A percentile compares a stretch with the other conserved stretches of the same genome.
Conservation (phyloP, 2,888 invertebrate species). For the Ormyrus nitidulus region DNA sequence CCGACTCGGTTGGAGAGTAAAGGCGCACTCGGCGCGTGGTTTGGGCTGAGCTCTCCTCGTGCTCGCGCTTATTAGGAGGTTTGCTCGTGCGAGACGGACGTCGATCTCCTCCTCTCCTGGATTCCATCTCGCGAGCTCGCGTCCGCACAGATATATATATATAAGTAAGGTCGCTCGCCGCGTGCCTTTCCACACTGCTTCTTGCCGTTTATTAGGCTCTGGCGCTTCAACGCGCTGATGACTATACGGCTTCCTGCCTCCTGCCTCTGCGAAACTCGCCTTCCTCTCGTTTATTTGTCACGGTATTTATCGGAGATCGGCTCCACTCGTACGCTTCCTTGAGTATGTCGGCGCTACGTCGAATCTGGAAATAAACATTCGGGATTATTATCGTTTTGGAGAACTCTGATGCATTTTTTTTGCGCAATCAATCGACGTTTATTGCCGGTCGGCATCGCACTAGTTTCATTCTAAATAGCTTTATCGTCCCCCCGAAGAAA, state of each 20-base stretch:
- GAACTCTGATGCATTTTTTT: not conserved
- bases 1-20: not conserved
- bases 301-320: conserved; percentile 55
- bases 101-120: too few species aligned
- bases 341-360: conserved; percentile 65
- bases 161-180: too few species aligned
- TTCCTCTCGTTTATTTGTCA: conserved; percentile 44
- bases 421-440: too few species aligned
- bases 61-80: not conserved
- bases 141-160: too few species aligned
- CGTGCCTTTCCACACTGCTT: too few species aligned
- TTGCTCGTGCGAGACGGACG: not conserved
- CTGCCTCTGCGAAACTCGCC: conserved; percentile 12
- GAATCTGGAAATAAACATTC: conserved; percentile 63
- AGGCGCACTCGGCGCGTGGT: conserved; percentile 1
- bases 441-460: too few species aligned
- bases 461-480: too few species aligned
- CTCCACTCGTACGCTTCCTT: conserved; percentile 63
- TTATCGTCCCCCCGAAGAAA: too few species aligned
- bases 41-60: not conserved
- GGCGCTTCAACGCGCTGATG: too few species aligned
- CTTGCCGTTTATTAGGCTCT: too few species aligned
- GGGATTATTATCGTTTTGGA: not conserved
- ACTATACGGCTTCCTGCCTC: not conserved
- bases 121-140: too few species aligned